Evolutionary conservation across 2,113 vertebrate genomes (phyloP).

Genomic region (Carassius carassius): DNA sequence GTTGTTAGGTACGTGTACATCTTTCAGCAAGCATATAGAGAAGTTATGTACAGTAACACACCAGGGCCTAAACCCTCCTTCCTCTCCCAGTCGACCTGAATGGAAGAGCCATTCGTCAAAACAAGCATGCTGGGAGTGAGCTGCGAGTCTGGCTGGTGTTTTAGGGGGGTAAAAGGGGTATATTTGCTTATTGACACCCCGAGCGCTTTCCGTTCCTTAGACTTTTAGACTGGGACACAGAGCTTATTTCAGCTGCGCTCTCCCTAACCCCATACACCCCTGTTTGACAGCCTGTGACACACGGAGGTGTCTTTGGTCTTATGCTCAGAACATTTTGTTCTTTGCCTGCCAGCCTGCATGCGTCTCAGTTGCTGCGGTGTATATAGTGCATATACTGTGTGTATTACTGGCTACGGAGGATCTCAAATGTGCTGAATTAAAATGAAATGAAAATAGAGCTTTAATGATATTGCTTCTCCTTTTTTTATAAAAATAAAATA

Average conservation of each 20-base stretch:
- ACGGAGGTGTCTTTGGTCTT: background rate
- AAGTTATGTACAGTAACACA: slow-evolving; percentile 61
- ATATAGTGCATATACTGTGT: background rate
- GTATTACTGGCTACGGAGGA: background rate
- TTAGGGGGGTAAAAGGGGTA: background rate
- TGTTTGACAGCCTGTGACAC: background rate
- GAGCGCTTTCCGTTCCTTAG: background rate
- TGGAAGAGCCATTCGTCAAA: slow-evolving; percentile 56
- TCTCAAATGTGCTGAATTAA: background rate
- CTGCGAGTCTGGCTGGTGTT: slow-evolving; percentile 37
- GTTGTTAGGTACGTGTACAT: slow-evolving; percentile 4
- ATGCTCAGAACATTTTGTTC: slow-evolving; percentile 50
- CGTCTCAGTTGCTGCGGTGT: background rate
- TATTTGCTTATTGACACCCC: slow-evolving; percentile 13
- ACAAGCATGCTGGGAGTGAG: slow-evolving; percentile 36
- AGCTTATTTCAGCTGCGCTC: background rate
- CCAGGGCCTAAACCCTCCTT: background rate
- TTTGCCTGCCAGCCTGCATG: background rate
- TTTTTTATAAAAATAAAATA: background rate
- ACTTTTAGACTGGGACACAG: background rate
- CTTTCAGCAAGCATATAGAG: slow-evolving; percentile 41
- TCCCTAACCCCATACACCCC: background rate
- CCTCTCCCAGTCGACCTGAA: background rate
- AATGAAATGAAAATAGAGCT: background rate
- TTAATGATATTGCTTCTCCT: background rate